phyloP scores from a whole-genome alignment of 1,140 invertebrate species.

The Drosophila neocordata region DNA sequence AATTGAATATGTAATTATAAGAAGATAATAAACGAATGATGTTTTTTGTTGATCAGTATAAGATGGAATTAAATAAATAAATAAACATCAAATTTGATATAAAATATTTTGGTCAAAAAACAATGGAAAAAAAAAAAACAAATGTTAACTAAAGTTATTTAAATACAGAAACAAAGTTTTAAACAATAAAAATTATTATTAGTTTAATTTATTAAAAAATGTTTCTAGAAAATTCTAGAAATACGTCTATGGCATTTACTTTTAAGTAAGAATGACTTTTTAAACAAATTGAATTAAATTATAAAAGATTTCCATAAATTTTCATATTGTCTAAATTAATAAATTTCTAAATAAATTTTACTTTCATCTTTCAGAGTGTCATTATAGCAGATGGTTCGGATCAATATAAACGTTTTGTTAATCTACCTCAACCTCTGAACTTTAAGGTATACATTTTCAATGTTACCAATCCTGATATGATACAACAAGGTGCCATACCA shows the following conservation, averaged over 20 bases:
- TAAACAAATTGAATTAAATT: too few relatives aligned
- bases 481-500: slow-evolving; percentile 85
- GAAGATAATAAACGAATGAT: slow-evolving; percentile 12
- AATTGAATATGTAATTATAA: slow-evolving; percentile 29
- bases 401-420: slow-evolving; percentile 84
- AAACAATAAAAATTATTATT: too few relatives aligned
- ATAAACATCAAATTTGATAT: slow-evolving; percentile 5
- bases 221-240: too few relatives aligned
- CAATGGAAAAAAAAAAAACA: neutral
- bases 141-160: neutral
- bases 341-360: too few relatives aligned
- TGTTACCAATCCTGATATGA: slow-evolving; percentile 87
- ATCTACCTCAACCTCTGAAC: slow-evolving; percentile 84
- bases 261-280: too few relatives aligned
- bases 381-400: slow-evolving; percentile 83
- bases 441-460: slow-evolving; percentile 90
- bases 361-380: slow-evolving; percentile 82
- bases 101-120: neutral
- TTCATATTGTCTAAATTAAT: too few relatives aligned
- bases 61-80: slow-evolving; percentile 22
- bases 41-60: neutral
- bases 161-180: too few relatives aligned
- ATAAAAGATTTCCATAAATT: too few relatives aligned
- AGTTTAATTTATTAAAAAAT: too few relatives aligned
- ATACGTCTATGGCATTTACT: too few relatives aligned